Evolutionary conservation across 2,888 invertebrate species (phyloP), one percentile per base, ranked within the genome.

Genomic region (Tupiocoris notatus): DNA sequence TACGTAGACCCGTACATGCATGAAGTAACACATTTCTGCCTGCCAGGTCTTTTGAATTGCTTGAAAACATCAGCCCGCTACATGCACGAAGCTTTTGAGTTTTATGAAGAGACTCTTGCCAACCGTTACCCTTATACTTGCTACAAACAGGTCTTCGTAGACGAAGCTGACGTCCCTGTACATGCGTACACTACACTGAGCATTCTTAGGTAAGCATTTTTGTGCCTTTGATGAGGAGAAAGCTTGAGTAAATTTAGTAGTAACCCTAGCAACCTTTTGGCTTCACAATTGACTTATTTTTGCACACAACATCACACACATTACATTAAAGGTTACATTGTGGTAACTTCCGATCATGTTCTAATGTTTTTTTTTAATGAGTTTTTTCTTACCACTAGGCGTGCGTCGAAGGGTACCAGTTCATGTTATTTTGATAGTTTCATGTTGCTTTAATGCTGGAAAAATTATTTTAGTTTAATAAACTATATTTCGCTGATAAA

Each of bases 1-100:
- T 94, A 92, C 82, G 96, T 98, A 0, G 98, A 98, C 85, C 97
- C 98, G 0, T 93, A 94, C 82, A 97, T 98, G 95, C 96, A 98
- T 83, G 98, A 99, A 87, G 97, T 98, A 1, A 98, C 97, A 0
- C 97, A 98, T 84, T 99, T 98, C 85, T 97, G 98, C 83, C 86
- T 98, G 78, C 98, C 98, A 0, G 91, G 93, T 79, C 85, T 99
- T 79, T 85, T 95, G 83, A 93, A 96, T 58, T 88, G 96, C 67
- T 85, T 99, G 18, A 95, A 95, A 85, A 93, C 95, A 80, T 93
- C 97, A 0, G 96, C 96, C 17, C 88, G 93, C 24, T 95, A 95
- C 83, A 87, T 96, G 83, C 96, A 97, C 82, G 94, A 95, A 83
- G 93, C 93, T 0, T 97, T 99, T 84, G 98, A 97, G 85, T 99